Evolutionary conservation across 2,888 invertebrate genomes (phyloP), one percentile per base, ranked within the genome.

Genomic region (Antheraea assamensis): DNA sequence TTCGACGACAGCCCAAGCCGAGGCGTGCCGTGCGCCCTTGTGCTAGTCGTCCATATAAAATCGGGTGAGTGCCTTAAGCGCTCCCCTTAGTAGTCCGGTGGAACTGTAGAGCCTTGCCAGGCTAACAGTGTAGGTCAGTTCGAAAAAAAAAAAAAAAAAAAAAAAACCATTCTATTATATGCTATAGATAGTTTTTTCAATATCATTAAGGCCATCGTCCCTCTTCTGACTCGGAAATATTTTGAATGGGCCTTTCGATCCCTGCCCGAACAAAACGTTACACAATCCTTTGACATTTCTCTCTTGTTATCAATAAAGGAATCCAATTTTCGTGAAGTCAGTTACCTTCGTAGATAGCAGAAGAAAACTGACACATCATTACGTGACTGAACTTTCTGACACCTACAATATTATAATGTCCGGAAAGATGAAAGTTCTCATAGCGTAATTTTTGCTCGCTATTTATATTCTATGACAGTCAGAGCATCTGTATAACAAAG

Each of bases 361-460:
- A 78, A 78, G 84, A 86, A 86, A 86, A 88, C 90, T 90, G 92
- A 92, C 92, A 89, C 92, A 87, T 87, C 89, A 84, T 87, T 92
- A 92, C 90, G 91, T 92, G 92, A 88, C 88, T 85, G 80, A 80
- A 88, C 89, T 86, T 85, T 86, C 85, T 85, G 85, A 87, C 88
- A 84, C 85, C 85, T 85, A 76, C 76, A 75, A 79, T 84, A 85
- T 87, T 87, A 86, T 87, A 86, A 87, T 87, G 83, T 83, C 79
- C 81, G 82, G 80, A 83, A 81, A 78, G 78, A 61, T 19, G 47
- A 71, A 31, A 27, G 35, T 73, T 71, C 71, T 42, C 70, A 71
- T 72, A 72, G 70, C 75, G 72, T 24, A 66, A n/a, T 31, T 61
- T 73, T 49, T 58, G 30, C 73, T 72, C 31, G 35, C 35, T 55